Evolutionary conservation across 2,797 vertebrate species (phyloP).

Genomic region (Dryobates pubescens): DNA sequence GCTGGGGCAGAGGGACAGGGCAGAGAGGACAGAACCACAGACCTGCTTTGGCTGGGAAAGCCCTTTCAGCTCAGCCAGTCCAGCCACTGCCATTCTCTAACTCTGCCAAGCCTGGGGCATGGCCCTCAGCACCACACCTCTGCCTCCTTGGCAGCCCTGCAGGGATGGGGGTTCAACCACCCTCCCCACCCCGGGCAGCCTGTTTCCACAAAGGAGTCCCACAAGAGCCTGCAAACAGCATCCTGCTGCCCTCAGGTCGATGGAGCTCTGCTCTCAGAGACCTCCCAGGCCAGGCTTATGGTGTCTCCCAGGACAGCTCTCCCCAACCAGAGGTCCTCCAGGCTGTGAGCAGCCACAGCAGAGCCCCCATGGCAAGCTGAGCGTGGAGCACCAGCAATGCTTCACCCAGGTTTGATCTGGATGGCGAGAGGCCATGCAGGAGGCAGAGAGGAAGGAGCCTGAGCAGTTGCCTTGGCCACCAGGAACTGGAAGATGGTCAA

Average conservation of each 20-base stretch:
- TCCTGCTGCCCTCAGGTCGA: background rate
- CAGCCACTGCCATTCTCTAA: no score
- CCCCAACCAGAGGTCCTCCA: rapidly evolving
- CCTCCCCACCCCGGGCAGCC: no score
- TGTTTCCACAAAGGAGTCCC: background rate
- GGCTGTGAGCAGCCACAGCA: rapidly evolving
- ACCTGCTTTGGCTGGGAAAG: no score
- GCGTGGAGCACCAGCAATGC: background rate
- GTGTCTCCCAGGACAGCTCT: background rate
- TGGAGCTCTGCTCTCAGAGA: background rate
- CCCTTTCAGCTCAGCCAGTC: no score
- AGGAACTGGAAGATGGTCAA: background rate
- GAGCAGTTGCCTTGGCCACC: background rate
- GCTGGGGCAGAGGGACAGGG: background rate
- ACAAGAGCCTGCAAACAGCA: rapidly evolving
- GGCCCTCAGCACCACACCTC: no score
- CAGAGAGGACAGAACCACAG: background rate
- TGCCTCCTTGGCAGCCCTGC: no score
- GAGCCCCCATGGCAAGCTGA: rapidly evolving
- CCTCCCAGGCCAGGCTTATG: rapidly evolving
- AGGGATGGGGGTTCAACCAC: no score
- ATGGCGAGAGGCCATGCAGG: background rate
- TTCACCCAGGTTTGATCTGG: background rate
- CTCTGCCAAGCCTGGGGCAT: no score
- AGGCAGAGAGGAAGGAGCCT: background rate